Conservation (phyloP, 1,140 invertebrate genomes). For the Nylanderia fulva region DNA sequence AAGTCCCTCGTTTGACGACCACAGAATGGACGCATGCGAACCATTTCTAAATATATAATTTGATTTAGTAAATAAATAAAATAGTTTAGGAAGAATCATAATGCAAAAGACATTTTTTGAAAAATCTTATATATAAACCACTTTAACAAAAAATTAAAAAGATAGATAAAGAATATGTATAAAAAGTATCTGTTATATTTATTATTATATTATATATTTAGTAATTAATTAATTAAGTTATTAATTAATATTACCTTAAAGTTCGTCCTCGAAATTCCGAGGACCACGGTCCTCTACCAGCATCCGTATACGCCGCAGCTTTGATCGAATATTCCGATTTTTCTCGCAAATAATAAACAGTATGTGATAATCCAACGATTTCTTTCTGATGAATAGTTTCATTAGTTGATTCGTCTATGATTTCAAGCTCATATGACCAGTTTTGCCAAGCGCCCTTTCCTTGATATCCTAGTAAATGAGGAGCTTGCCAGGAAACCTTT, state of each 20-base stretch:
- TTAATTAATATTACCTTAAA: conserved; percentile 82
- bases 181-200: not conserved
- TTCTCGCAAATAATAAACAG: conserved; percentile 89
- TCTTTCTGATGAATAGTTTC: conserved; percentile 85
- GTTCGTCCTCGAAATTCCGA: conserved; percentile 90
- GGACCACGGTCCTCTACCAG: conserved; percentile 93
- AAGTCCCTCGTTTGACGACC: conserved; percentile 90
- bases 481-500: conserved; percentile 92
- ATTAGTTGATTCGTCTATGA: conserved; percentile 87
- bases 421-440: conserved; percentile 94
- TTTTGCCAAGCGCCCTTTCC: conserved; percentile 93
- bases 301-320: conserved; percentile 91
- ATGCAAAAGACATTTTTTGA: not conserved
- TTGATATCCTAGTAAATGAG: conserved; percentile 91
- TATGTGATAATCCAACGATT: conserved; percentile 88
- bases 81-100: not conserved
- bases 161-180: not conserved
- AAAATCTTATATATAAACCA: not conserved
- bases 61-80: conserved; percentile 18
- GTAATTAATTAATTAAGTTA: conserved; percentile 7
- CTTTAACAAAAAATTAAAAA: not conserved
- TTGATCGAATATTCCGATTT: conserved; percentile 92
- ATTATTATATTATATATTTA: not conserved
- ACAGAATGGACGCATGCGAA: conserved; percentile 88
- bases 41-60: conserved; percentile 76